Evolutionary conservation across 2,797 vertebrate genomes (phyloP).

Genomic region (Alca torda): DNA sequence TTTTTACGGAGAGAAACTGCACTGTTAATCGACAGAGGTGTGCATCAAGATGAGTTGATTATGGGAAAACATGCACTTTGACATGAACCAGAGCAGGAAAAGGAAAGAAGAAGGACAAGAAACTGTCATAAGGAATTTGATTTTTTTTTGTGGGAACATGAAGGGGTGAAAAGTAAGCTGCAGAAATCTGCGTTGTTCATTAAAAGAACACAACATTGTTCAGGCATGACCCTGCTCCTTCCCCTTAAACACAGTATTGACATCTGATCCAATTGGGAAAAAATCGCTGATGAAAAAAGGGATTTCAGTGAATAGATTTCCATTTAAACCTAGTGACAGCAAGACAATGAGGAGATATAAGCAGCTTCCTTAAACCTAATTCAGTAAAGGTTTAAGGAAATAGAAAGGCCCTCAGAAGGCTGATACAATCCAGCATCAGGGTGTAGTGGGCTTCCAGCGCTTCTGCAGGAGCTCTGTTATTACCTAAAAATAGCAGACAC

Average conservation of each 20-base stretch:
- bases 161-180: neutral
- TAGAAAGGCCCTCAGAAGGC: neutral
- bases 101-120: neutral
- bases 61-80: neutral
- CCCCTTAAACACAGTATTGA: neutral
- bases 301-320: neutral
- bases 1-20: neutral
- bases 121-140: neutral
- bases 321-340: constrained; percentile 10
- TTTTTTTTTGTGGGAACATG: neutral
- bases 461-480: neutral
- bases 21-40: neutral
- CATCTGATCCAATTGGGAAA: neutral
- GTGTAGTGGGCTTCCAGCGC: neutral
- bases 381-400: constrained; percentile 15
- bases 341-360: neutral
- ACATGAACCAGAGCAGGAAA: neutral
- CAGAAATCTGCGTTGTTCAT: neutral
- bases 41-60: neutral
- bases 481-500: neutral
- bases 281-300: neutral
- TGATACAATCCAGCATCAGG: neutral
- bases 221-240: neutral
- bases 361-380: neutral
- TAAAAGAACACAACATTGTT: neutral